These are phyloP conservation scores for Erethizon dorsatum DNA, from an alignment of 2,797 vertebrate species.

Conservation along the genomic window DNA sequence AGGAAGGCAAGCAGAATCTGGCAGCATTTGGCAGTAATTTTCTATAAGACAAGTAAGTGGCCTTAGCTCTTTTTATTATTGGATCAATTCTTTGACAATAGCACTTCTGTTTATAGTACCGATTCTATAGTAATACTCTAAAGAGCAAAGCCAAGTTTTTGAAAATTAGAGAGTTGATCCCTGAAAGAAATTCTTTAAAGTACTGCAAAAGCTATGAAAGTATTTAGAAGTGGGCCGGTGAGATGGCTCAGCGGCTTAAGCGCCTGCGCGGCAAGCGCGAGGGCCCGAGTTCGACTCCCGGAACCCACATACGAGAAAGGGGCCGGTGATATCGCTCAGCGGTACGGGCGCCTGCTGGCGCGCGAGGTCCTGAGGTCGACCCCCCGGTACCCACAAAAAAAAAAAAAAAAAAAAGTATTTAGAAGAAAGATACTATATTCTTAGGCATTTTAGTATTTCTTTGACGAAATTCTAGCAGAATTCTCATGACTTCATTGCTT, in stretches of 20 bases:
- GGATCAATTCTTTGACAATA: constrained; percentile 81
- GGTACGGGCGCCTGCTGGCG: too few relatives aligned
- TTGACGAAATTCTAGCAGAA: not conserved
- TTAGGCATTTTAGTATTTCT: constrained; percentile 59
- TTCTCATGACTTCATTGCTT: not conserved
- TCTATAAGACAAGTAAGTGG: constrained; percentile 86
- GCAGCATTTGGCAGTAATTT: constrained; percentile 84
- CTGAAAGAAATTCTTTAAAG: constrained; percentile 53
- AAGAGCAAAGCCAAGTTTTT: constrained; percentile 51
- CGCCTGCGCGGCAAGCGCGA: too few relatives aligned
- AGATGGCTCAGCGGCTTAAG: too few relatives aligned
- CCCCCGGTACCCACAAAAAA: too few relatives aligned
- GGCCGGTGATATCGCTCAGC: too few relatives aligned
- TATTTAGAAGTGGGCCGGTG: constrained; percentile 33
- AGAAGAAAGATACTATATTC: constrained; percentile 47
- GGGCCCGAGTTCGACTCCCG: too few relatives aligned
- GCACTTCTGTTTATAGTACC: constrained; percentile 69
- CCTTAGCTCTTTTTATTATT: constrained; percentile 85
- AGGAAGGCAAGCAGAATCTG: constrained; percentile 81
- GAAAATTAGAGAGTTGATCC: constrained; percentile 26
- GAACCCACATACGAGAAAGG: too few relatives aligned
- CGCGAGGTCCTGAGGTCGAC: too few relatives aligned
- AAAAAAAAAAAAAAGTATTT: too few relatives aligned
- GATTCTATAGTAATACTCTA: constrained; percentile 15
- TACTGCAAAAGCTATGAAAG: constrained; percentile 46